Evolutionary conservation across 2,113 vertebrate species (phyloP), one percentile per base, ranked within the genome.

Genomic region (Hyla sarda): DNA sequence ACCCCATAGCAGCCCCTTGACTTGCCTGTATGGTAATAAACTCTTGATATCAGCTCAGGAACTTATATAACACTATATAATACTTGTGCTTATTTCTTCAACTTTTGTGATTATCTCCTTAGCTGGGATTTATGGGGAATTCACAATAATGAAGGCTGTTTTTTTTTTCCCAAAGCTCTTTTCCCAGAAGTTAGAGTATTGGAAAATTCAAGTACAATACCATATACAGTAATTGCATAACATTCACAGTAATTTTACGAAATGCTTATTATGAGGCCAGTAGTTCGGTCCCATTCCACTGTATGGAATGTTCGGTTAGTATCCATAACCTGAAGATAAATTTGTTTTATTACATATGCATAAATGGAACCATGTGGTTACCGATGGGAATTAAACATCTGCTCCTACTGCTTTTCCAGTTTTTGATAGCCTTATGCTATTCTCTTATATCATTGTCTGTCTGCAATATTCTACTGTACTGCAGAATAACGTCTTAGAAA

Each of bases 281-380:
- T 56, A n/a, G 48, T 34, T 56, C 12, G 14, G 82, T 54, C 41
- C 30, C 28, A 41, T 56, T 56, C 23, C 50, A 73, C 28, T 1
- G 52, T 37, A 69, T 73, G 82, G 65, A 73, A 72, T 56, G 67
- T 17, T 82, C 47, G 2, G 47, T 54, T n/a, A 32, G 30, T 28
- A 19, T n/a, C 82, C 30, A 72, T 50, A 72, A 82, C 65, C 16
- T 71, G 11, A n/a, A 37, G 23, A 65, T 25, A 23, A 56, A 54
- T 52, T n/a, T 17, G 21, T 16, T 83, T 54, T 54, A 72, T 83
- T 83, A 72, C 47, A 32, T 54, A 56, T 12, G 34, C 58, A 52
- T 58, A 75, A 74, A 82, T 71, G 28, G 56, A 73, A 74, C 23
- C 50, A 83, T 73, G 82, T 84, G 50, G 34, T 23, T 17, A 75